Conservation (phyloP, 2,797 vertebrate genomes). For the Crocodylus rhombifer region DNA sequence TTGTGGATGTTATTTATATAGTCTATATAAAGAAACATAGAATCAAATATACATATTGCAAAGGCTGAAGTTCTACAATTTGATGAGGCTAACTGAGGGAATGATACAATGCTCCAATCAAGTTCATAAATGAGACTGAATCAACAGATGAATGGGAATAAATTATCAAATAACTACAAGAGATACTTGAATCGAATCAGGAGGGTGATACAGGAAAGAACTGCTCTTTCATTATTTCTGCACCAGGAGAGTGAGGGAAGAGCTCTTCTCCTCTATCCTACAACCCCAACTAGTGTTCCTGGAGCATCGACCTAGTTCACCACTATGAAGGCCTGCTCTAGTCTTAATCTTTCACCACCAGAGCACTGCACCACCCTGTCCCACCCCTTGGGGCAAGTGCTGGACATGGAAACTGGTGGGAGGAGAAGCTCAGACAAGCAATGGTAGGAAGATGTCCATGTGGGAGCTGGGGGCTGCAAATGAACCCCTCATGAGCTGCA, state of each 20-base stretch:
- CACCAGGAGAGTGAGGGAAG: background rate
- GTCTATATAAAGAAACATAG: slow-evolving; percentile 17
- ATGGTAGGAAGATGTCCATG: no score
- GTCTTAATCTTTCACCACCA: no score
- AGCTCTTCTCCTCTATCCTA: background rate
- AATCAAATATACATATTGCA: slow-evolving; percentile 5
- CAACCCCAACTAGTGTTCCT: background rate
- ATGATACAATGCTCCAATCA: background rate
- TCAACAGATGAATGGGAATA: background rate
- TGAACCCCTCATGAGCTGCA: no score
- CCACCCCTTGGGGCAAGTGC: no score
- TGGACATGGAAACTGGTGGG: no score
- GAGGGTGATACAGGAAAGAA: background rate
- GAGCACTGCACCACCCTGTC: no score
- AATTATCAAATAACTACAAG: background rate
- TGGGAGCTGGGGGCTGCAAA: no score
- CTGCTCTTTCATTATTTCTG: background rate
- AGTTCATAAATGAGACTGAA: background rate
- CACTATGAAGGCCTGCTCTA: background rate
- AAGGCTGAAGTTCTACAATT: background rate
- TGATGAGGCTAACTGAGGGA: background rate
- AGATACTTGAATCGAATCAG: background rate
- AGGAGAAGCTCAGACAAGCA: no score
- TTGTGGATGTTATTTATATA: background rate
- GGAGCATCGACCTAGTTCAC: rapidly evolving